A percentile compares a stretch with the other conserved stretches of the same genome.
These are phyloP conservation scores for Papilio protenor DNA, from an alignment of 2,888 invertebrate species.

Conservation along the genomic window DNA sequence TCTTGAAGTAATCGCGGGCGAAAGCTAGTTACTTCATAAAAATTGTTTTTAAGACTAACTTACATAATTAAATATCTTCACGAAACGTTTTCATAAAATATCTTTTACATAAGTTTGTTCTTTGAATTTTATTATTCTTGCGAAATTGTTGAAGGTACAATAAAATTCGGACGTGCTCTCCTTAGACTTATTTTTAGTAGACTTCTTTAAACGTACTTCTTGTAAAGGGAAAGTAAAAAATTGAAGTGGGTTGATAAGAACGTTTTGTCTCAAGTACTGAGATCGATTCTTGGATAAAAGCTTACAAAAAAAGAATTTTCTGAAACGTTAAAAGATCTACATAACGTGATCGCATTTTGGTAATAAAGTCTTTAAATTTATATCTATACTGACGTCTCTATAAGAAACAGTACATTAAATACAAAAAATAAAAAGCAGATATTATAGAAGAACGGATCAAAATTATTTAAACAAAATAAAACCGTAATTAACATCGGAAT, in stretches of 20 bases:
- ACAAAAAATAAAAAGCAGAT: neutral
- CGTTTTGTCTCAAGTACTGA: neutral
- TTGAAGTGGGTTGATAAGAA: neutral
- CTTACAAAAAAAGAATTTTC: neutral
- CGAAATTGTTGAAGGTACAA: constrained; percentile 26
- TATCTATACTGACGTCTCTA: neutral
- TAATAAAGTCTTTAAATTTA: neutral
- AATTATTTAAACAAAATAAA: neutral
- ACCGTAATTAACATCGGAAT: neutral
- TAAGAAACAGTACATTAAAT: neutral
- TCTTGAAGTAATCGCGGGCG: neutral
- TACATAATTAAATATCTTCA: constrained; percentile 19
- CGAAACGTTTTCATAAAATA: constrained; percentile 22
- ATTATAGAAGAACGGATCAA: neutral
- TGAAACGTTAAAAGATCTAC: neutral
- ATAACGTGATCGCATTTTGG: neutral
- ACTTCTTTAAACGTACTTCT: constrained; percentile 18
- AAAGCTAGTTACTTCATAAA: neutral
- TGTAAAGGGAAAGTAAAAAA: neutral
- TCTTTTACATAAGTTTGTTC: constrained; percentile 18
- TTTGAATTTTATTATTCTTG: constrained; percentile 26
- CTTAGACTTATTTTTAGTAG: constrained; percentile 14
- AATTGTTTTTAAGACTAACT: constrained; percentile 8
- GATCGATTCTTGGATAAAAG: neutral
- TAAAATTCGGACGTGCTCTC: constrained; percentile 25